Percentiles rank a stretch among this genome's conserved stretches.
Conservation (phyloP, 2,888 invertebrate species). For the Physocephala rufipes region DNA sequence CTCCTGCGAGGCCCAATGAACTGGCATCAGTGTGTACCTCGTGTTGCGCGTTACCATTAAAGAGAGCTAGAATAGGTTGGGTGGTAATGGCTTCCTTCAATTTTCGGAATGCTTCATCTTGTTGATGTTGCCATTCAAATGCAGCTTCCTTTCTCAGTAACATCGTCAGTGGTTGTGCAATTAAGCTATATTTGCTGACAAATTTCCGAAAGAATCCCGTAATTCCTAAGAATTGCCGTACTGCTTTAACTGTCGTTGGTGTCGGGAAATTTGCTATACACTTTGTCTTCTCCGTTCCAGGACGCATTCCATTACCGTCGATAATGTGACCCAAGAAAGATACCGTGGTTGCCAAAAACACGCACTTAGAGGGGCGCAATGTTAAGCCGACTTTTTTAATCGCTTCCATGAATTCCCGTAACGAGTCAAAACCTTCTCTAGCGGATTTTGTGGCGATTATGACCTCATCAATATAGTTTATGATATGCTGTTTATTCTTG, state of each 20-base stretch:
- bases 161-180: slow-evolving; percentile 22
- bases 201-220: slow-evolving; percentile 23
- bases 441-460: slow-evolving; percentile 21
- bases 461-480: slow-evolving; percentile 31
- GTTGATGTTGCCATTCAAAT: slow-evolving; percentile 1
- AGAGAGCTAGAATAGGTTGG: neutral
- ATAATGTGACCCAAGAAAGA: slow-evolving; percentile 38
- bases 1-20: neutral
- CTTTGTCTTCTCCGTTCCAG: slow-evolving; percentile 27
- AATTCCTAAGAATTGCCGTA: slow-evolving; percentile 25
- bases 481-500: slow-evolving; percentile 10
- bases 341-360: slow-evolving; percentile 21
- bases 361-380: neutral
- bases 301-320: slow-evolving; percentile 30
- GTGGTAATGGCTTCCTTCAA: neutral
- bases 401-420: slow-evolving; percentile 33
- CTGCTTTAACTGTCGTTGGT: slow-evolving; percentile 7
- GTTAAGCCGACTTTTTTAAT: slow-evolving; percentile 25
- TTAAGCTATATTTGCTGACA: no score
- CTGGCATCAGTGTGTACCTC: slow-evolving; percentile 10
- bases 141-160: slow-evolving; percentile 2
- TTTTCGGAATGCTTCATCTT: slow-evolving; percentile 11
- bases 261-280: slow-evolving; percentile 22
- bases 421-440: neutral
- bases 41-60: slow-evolving; percentile 11